Evolutionary conservation across 2,113 vertebrate species (phyloP), one percentile per base, ranked within the genome.

Genomic region (Nymphicus hollandicus): DNA sequence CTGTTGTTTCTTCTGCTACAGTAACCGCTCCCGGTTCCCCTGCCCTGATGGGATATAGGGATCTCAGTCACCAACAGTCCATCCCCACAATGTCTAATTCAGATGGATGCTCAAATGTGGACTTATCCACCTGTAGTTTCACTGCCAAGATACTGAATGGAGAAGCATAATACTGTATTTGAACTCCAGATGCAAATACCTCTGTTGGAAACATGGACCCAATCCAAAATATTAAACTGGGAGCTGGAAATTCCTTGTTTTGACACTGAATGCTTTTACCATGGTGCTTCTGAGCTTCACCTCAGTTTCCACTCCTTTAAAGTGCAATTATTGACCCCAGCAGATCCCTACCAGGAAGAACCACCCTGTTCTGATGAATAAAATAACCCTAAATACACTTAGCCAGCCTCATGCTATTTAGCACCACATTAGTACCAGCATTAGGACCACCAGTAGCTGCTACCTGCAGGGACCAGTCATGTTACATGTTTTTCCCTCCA

Each of bases 271-370:
- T 0, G 0, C 28, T 44, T 88, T 72, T 5, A 29, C 17, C 2
- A 1, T 0, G 4, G 2, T 20, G 9, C 11, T 85, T 71, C 17
- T 0, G 0, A 86, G 47, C 27, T 37, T 58, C 18, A 27, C 18
- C 68, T 43, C 76, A 23, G 39, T 15, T 90, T 29, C 47, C 28
- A 6, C 39, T n/a, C 73, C 33, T 86, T 81, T 35, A 22, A 78
- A 79, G 41, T 24, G 7, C 4, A 6, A 35, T 50, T 81, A 56
- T 12, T 35, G 52, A 81, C 22, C n/a, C 44, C 69, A 88, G 69
- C 0, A 4, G 39, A 71, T 33, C n/a, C 31, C 27, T 37, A 31
- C 6, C 24, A 41, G 55, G 61, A 91, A 78, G 13, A 79, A 44
- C 19, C 31, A 50, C 9, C 25, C 23, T 66, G 31, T 10, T 81